phyloP scores from a whole-genome alignment of 2,888 invertebrate genomes.

The Pseudeuparius sepicola region DNA sequence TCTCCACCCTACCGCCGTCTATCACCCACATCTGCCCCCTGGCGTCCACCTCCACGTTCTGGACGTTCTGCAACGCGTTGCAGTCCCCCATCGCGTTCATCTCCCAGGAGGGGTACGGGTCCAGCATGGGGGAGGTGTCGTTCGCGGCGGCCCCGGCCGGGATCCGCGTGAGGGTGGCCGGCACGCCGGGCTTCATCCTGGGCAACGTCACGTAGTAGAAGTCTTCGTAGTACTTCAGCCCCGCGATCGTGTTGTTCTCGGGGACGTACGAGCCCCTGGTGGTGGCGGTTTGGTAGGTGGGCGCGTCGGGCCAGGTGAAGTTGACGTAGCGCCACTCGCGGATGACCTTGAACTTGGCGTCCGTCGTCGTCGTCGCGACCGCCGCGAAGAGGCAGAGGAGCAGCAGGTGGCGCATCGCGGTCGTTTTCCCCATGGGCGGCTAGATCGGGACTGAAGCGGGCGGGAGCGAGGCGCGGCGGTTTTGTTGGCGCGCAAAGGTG shows the following conservation, averaged over 20 bases:
- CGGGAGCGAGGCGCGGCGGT: conserved; percentile 6
- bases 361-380: conserved; percentile 11
- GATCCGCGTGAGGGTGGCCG: conserved; percentile 55
- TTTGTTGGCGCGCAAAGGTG: not conserved
- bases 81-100: conserved; percentile 59
- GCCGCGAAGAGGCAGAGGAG: conserved; percentile 13
- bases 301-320: conserved; percentile 55
- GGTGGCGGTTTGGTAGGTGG: conserved; percentile 44
- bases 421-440: too few relatives aligned
- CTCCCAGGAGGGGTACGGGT: conserved; percentile 63
- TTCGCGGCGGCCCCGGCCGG: conserved; percentile 41
- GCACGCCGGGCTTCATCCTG: conserved; percentile 59
- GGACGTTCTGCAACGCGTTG: conserved; percentile 60
- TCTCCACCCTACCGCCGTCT: conserved; percentile 57
- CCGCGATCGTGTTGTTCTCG: conserved; percentile 57
- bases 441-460: not conserved
- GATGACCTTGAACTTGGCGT: conserved; percentile 48
- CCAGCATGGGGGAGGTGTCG: conserved; percentile 47
- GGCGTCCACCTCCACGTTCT: conserved; percentile 60
- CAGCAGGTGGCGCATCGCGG: conserved; percentile 14
- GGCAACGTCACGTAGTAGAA: conserved; percentile 60
- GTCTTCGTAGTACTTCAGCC: conserved; percentile 56
- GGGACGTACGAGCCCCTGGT: conserved; percentile 52
- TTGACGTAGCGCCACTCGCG: conserved; percentile 66
- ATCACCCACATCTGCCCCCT: conserved; percentile 59